Evolutionary conservation across 2,797 vertebrate genomes (phyloP).

Genomic region (Acestrorhynchus altus): DNA sequence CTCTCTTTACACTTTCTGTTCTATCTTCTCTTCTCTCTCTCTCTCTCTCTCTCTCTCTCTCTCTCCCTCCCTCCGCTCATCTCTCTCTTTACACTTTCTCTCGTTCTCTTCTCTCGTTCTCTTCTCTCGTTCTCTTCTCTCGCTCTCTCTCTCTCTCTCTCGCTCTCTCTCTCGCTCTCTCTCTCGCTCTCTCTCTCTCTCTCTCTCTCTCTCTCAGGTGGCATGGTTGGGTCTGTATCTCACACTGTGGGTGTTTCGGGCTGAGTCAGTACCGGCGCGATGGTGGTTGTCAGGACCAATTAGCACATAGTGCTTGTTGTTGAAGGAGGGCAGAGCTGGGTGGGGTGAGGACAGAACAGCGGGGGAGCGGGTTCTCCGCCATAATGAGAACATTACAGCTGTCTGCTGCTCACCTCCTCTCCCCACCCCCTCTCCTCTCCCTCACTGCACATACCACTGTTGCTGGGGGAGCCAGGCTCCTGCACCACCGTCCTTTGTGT

Average conservation of each 20-base stretch:
- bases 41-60: neutral
- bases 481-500: neutral
- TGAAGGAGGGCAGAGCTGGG: neutral
- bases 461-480: slow-evolving; percentile 1
- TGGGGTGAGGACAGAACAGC: slow-evolving; percentile 1
- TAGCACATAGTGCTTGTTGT: neutral
- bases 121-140: neutral
- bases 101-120: neutral
- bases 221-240: neutral
- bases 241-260: too few relatives aligned
- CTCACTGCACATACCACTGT: slow-evolving; percentile 16
- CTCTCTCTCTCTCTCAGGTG: neutral
- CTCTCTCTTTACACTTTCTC: neutral
- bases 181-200: neutral
- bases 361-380: slow-evolving; percentile 21
- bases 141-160: neutral
- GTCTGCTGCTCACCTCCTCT: slow-evolving; percentile 39
- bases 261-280: too few relatives aligned
- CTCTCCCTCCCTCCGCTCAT: neutral
- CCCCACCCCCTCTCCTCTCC: slow-evolving; percentile 42
- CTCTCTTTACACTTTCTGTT: too few relatives aligned
- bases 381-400: slow-evolving; percentile 51
- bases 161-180: neutral
- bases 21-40: neutral
- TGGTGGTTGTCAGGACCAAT: neutral